Evolutionary conservation across 2,113 vertebrate genomes (phyloP).

Genomic region (Chlorodrepanis virens): DNA sequence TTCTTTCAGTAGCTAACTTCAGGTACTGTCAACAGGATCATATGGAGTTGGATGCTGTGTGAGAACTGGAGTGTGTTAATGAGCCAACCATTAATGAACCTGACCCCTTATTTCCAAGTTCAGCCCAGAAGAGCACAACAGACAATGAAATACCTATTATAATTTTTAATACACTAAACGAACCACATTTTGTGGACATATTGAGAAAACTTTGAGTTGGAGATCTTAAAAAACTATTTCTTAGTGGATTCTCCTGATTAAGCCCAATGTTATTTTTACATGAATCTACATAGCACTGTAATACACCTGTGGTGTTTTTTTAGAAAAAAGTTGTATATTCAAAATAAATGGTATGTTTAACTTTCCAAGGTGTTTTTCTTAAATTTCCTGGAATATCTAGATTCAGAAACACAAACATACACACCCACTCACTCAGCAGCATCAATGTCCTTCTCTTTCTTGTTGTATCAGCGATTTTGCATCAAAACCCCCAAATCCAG

Average conservation of each 20-base stretch:
- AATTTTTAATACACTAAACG: background rate
- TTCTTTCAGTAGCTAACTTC: background rate
- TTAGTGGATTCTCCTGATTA: background rate
- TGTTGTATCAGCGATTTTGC: background rate
- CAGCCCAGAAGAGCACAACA: background rate
- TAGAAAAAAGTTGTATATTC: background rate
- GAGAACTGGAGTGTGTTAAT: background rate
- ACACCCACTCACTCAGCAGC: background rate
- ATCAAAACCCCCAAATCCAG: background rate
- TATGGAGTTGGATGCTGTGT: background rate
- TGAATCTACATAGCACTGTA: accelerated
- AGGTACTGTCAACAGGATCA: background rate
- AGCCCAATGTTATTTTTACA: background rate
- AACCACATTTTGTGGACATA: background rate
- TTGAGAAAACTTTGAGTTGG: background rate
- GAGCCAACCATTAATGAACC: background rate
- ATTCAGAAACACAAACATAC: background rate
- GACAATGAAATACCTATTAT: background rate
- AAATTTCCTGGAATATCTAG: background rate
- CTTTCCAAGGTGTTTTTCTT: background rate
- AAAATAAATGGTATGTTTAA: background rate
- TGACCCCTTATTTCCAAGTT: background rate
- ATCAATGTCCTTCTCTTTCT: background rate
- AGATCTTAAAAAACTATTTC: background rate
- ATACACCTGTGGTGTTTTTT: background rate